These are phyloP conservation scores for Pleuronectes platessa DNA, from an alignment of 2,113 vertebrate genomes.

Conservation along the genomic window DNA sequence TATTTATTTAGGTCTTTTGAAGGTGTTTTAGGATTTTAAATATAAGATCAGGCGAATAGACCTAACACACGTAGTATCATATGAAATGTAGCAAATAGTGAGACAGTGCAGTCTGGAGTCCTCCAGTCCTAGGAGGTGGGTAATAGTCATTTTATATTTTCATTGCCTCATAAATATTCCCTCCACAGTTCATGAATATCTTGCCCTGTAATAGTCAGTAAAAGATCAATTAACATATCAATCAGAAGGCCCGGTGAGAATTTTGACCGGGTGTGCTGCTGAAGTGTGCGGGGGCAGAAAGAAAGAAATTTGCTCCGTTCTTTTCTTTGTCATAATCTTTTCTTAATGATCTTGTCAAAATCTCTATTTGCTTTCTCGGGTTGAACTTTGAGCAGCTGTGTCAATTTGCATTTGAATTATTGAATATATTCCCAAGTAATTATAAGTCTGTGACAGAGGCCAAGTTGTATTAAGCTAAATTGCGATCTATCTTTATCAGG, in stretches of 20 bases:
- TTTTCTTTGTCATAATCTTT: constrained; percentile 45
- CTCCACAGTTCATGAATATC: constrained; percentile 74
- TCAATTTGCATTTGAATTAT: constrained; percentile 70
- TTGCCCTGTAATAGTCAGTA: constrained; percentile 73
- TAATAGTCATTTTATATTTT: constrained; percentile 74
- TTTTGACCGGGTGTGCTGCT: constrained; percentile 42
- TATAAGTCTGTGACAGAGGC: constrained; percentile 22
- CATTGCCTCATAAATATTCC: constrained; percentile 80
- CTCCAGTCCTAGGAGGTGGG: constrained; percentile 6
- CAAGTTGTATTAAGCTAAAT: constrained; percentile 14
- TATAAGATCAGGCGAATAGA: not conserved
- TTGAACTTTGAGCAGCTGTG: constrained; percentile 64
- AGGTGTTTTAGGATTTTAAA: too few species aligned
- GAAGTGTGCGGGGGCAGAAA: not conserved
- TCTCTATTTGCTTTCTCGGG: constrained; percentile 42
- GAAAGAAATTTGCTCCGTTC: constrained; percentile 9
- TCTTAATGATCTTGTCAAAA: constrained; percentile 56
- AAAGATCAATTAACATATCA: constrained; percentile 83
- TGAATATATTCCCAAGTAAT: constrained; percentile 60
- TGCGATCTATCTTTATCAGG: constrained; percentile 10
- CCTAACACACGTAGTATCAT: constrained; percentile 2
- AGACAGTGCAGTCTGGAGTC: constrained; percentile 5
- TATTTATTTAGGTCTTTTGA: too few species aligned
- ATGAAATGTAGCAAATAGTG: constrained; percentile 24
- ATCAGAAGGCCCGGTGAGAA: constrained; percentile 53